Evolutionary conservation across 1,140 invertebrate genomes (phyloP).

Genomic region (Zaprionus ghesquierei): DNA sequence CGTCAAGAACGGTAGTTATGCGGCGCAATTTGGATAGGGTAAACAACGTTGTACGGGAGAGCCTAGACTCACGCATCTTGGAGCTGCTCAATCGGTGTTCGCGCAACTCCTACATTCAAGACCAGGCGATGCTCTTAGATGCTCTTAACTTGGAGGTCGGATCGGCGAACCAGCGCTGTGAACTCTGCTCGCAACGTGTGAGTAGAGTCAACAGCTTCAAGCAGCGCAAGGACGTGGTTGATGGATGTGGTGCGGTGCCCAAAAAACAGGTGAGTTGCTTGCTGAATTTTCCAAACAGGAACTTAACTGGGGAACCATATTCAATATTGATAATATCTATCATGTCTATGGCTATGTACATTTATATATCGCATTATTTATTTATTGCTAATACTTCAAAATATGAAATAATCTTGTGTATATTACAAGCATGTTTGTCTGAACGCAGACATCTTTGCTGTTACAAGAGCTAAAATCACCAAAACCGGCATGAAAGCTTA

Average conservation of each 20-base stretch:
- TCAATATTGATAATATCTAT: background rate
- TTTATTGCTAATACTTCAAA: background rate
- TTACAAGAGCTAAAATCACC: background rate
- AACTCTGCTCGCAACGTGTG: constrained; percentile 29
- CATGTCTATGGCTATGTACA: background rate
- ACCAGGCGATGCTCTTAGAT: constrained; percentile 61
- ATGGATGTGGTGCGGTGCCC: constrained; percentile 56
- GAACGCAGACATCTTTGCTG: background rate
- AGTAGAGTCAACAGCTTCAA: constrained; percentile 48
- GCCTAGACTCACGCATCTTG: constrained; percentile 75
- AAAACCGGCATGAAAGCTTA: background rate
- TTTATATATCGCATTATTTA: too few relatives aligned
- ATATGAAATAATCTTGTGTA: background rate
- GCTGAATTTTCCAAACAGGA: background rate
- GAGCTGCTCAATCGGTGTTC: constrained; percentile 67
- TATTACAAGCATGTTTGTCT: background rate
- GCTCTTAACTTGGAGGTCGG: constrained; percentile 71
- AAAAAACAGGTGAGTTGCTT: constrained; percentile 52
- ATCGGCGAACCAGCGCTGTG: constrained; percentile 34
- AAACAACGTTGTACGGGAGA: constrained; percentile 78
- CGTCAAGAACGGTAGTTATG: constrained; percentile 45
- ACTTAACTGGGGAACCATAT: background rate
- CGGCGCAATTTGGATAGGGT: constrained; percentile 68
- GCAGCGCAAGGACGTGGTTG: constrained; percentile 59
- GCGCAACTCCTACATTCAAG: constrained; percentile 71